Conservation (phyloP, 2,113 vertebrate species). For the Glaucomys volans region DNA sequence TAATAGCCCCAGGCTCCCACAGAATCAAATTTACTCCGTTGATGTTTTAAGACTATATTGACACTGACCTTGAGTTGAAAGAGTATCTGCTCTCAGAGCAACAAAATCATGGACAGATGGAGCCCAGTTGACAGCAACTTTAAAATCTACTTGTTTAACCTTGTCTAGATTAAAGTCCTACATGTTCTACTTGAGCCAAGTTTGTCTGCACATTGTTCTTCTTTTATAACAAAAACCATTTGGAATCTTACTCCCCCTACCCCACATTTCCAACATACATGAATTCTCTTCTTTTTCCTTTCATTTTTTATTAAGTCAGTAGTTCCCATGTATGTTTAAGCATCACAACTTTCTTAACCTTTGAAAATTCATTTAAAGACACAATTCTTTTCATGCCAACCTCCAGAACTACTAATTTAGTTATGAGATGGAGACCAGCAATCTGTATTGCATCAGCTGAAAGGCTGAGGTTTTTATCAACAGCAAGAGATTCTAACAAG, state of each 20-base stretch:
- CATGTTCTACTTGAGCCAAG: not conserved
- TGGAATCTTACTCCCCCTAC: not conserved
- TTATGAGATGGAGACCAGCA: not conserved
- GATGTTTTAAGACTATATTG: constrained; percentile 68
- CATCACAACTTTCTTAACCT: not conserved
- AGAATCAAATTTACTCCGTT: constrained; percentile 64
- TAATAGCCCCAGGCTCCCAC: constrained; percentile 51
- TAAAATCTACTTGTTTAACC: constrained; percentile 59
- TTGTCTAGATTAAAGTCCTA: constrained; percentile 43
- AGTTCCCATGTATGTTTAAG: not conserved
- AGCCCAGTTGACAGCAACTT: constrained; percentile 39
- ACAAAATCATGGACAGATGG: constrained; percentile 49
- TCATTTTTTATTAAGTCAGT: not conserved
- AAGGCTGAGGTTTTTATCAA: not conserved
- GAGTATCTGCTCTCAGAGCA: constrained; percentile 23
- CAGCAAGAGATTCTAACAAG: not conserved
- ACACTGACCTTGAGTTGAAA: constrained; percentile 69
- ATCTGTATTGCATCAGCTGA: not conserved
- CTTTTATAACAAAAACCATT: not conserved
- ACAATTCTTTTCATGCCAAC: not conserved
- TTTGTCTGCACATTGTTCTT: not conserved
- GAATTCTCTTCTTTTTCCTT: not conserved
- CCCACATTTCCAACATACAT: not conserved
- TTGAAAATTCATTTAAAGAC: not conserved
- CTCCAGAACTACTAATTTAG: not conserved